Evolutionary conservation across 2,113 vertebrate species (phyloP).

Genomic region (Callionymus lyra): DNA sequence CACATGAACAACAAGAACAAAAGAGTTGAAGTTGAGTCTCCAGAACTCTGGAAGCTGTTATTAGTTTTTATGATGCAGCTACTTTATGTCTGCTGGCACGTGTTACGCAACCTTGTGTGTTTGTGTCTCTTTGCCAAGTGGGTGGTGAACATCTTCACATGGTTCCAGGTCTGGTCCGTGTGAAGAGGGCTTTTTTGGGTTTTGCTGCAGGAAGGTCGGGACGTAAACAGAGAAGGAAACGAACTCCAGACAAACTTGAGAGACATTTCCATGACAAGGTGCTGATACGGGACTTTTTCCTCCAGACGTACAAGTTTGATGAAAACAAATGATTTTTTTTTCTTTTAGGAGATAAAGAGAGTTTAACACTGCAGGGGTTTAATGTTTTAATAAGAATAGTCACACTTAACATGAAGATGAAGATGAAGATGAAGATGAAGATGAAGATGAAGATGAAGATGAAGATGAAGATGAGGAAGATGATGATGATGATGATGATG

Average conservation of each 20-base stretch:
- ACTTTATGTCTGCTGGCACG: constrained; percentile 5
- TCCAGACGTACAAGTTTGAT: neutral
- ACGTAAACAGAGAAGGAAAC: constrained; percentile 40
- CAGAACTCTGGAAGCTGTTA: neutral
- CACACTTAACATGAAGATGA: too few relatives aligned
- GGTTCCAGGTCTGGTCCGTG: constrained; percentile 17
- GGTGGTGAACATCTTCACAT: constrained; percentile 28
- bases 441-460: too few relatives aligned
- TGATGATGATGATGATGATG: too few relatives aligned
- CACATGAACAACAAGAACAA: neutral
- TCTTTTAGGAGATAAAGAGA: too few relatives aligned
- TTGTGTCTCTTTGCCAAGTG: constrained; percentile 15
- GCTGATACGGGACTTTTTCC: neutral
- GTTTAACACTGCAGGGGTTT: too few relatives aligned
- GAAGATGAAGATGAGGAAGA: too few relatives aligned
- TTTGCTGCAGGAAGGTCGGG: constrained; percentile 30
- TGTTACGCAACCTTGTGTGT: constrained; percentile 22
- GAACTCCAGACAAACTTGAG: constrained; percentile 21
- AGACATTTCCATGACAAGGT: constrained; percentile 20
- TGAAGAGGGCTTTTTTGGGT: constrained; percentile 9
- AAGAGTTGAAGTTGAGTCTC: constrained; percentile 6
- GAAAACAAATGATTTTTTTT: too few relatives aligned
- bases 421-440: too few relatives aligned
- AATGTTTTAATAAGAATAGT: too few relatives aligned
- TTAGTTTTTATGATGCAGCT: constrained; percentile 5